Evolutionary conservation across 1,140 invertebrate species (phyloP).

Genomic region (Contarinia nasturtii): DNA sequence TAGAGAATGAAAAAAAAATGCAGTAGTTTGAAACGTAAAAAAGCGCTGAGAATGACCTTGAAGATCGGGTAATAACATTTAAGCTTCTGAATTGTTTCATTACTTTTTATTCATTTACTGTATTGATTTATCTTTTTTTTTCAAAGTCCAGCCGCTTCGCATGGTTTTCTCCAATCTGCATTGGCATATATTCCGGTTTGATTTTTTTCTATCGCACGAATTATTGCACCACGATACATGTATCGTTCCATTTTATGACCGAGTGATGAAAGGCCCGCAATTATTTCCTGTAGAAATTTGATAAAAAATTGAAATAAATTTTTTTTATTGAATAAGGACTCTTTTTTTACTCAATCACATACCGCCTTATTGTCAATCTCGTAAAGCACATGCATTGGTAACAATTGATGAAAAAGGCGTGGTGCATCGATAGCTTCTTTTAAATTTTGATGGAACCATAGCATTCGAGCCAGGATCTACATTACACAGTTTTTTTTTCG

Average conservation of each 20-base stretch:
- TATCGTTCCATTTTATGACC: constrained; percentile 45
- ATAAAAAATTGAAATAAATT: too few species aligned
- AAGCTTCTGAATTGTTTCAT: too few species aligned
- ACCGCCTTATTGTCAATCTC: constrained; percentile 58
- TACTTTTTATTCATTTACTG: too few species aligned
- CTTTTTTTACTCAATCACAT: too few species aligned
- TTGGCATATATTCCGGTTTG: constrained; percentile 51
- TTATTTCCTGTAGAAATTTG: constrained; percentile 39
- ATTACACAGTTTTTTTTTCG: too few species aligned
- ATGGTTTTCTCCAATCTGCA: constrained; percentile 62
- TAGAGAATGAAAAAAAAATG: too few species aligned
- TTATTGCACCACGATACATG: constrained; percentile 36
- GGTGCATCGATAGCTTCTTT: constrained; percentile 75
- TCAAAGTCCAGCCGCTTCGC: constrained; percentile 49
- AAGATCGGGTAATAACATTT: too few species aligned
- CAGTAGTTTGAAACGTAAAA: too few species aligned
- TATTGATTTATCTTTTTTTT: too few species aligned
- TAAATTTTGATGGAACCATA: constrained; percentile 72
- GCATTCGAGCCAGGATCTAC: constrained; percentile 55
- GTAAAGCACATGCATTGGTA: constrained; percentile 61
- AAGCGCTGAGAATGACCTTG: too few species aligned
- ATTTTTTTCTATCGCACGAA: constrained; percentile 43
- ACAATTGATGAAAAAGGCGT: constrained; percentile 82
- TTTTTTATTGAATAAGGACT: too few species aligned
- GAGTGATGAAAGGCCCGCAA: constrained; percentile 40